phyloP scores from a whole-genome alignment of 2,113 vertebrate genomes.

The Aegithalos caudatus region DNA sequence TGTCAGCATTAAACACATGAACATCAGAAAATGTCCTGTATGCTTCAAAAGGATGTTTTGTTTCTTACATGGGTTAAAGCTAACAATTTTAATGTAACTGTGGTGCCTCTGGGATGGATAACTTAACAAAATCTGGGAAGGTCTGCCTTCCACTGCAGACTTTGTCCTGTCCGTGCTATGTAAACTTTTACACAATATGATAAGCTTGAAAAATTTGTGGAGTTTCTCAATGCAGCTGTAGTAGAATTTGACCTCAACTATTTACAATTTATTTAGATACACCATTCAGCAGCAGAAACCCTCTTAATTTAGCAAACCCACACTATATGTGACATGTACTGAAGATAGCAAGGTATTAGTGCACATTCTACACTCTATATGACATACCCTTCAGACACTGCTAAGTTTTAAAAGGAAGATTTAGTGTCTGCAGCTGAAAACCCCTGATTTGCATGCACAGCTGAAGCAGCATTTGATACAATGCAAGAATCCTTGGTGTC shows the following conservation, averaged over 20 bases:
- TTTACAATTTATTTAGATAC: neutral
- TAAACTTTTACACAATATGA: neutral
- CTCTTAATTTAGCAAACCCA: neutral
- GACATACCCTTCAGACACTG: neutral
- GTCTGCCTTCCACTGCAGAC: neutral
- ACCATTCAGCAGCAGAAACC: neutral
- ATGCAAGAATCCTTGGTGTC: slow-evolving; percentile 4
- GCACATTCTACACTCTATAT: neutral
- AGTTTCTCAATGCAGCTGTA: neutral
- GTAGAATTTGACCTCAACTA: neutral
- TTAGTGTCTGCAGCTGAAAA: slow-evolving; percentile 39
- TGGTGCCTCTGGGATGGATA: neutral
- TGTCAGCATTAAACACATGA: neutral
- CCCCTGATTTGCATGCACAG: neutral
- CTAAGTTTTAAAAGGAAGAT: slow-evolving; percentile 37
- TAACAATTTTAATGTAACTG: neutral
- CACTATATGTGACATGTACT: neutral
- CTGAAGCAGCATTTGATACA: slow-evolving; percentile 47
- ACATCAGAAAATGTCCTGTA: neutral
- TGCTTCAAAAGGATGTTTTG: neutral
- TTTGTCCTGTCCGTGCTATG: neutral
- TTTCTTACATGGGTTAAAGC: neutral
- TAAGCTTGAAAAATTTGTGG: neutral
- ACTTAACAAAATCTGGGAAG: neutral
- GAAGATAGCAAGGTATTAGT: neutral